Evolutionary conservation across 2,888 invertebrate genomes (phyloP).

Genomic region (Cephonodes hylas): DNA sequence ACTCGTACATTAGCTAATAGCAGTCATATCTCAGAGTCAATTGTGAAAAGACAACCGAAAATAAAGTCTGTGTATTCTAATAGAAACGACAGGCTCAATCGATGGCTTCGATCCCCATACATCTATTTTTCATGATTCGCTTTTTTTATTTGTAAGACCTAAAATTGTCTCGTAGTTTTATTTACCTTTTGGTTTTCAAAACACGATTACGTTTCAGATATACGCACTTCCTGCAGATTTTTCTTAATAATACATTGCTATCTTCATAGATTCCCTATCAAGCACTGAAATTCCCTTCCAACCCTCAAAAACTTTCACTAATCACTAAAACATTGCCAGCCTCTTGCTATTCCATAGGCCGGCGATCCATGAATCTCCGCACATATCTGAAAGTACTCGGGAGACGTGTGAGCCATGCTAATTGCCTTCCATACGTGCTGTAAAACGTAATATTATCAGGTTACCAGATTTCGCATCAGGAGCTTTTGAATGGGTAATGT

Average conservation of each 20-base stretch:
- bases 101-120: too few species aligned
- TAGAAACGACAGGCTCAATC: too few species aligned
- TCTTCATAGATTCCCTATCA: not conserved
- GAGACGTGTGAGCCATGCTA: constrained; percentile 11
- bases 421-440: constrained; percentile 11
- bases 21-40: too few species aligned
- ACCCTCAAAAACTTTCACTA: not conserved
- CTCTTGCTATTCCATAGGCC: constrained; percentile 4
- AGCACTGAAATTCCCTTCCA: not conserved
- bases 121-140: too few species aligned
- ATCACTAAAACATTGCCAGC: constrained; percentile 10
- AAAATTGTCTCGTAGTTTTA: too few species aligned
- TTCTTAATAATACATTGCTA: not conserved
- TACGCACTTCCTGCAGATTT: too few species aligned
- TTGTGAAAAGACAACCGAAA: too few species aligned
- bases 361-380: constrained; percentile 10
- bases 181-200: too few species aligned
- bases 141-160: too few species aligned
- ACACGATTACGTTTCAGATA: too few species aligned
- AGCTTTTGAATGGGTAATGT: constrained; percentile 12
- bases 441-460: constrained; percentile 12
- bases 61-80: too few species aligned
- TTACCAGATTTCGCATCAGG: constrained; percentile 11
- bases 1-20: too few species aligned
- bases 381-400: constrained; percentile 12